A percentile compares a stretch with the other conserved stretches of the same genome.
These are phyloP conservation scores for Campoletis sonorensis DNA, from an alignment of 1,140 invertebrate species.

Conservation along the genomic window DNA sequence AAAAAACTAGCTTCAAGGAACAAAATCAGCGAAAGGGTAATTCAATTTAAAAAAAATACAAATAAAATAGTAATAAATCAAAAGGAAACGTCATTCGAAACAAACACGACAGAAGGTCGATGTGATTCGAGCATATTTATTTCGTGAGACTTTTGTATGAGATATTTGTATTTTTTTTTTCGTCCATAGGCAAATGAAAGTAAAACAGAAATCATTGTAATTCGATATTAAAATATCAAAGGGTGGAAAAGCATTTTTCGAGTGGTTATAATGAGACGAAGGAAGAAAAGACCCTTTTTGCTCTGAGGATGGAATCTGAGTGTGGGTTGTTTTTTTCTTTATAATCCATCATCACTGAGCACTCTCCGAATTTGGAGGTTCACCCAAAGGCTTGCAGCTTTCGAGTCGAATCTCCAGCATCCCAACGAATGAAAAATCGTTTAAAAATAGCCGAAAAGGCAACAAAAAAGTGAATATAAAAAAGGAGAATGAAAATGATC, in stretches of 20 bases:
- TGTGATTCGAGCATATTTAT: no score
- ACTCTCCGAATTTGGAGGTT: constrained; percentile 25
- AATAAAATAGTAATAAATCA: no score
- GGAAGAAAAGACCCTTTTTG: background rate
- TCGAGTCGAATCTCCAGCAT: background rate
- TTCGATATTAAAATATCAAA: constrained; percentile 26
- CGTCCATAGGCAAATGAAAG: background rate
- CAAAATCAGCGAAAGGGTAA: background rate
- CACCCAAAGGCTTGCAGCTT: background rate
- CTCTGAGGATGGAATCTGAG: background rate
- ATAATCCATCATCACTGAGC: constrained; percentile 16
- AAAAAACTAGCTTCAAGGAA: background rate
- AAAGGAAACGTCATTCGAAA: no score
- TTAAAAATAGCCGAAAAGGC: constrained; percentile 26
- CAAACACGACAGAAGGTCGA: no score
- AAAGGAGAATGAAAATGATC: constrained; percentile 6
- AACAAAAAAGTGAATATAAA: constrained; percentile 21
- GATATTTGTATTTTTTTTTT: no score
- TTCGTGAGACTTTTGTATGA: no score
- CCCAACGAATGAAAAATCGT: constrained; percentile 27
- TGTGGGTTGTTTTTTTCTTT: background rate
- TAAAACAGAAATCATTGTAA: constrained; percentile 21
- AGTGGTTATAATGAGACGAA: background rate
- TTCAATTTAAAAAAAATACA: no score
- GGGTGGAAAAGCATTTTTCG: constrained; percentile 1